Percentiles rank a stretch among this genome's conserved stretches.
Evolutionary conservation across 1,140 invertebrate genomes (phyloP).

Genomic region (Bombus turneri): DNA sequence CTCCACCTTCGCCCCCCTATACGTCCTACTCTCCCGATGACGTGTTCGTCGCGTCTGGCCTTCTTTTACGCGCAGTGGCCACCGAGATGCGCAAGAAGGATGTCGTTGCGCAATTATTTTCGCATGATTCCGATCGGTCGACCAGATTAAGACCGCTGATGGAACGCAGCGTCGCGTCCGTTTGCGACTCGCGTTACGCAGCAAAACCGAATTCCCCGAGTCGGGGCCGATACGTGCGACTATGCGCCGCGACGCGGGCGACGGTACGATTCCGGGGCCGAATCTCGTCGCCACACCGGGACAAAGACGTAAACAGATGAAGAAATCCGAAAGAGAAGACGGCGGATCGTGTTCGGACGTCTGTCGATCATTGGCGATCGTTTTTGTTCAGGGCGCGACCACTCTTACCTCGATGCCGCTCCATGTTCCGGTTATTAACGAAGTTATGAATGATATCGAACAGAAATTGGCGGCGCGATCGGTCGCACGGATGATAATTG

Average conservation of each 20-base stretch:
- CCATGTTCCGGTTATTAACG: slow-evolving; percentile 47
- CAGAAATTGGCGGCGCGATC: not conserved
- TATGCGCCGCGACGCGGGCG: slow-evolving; percentile 48
- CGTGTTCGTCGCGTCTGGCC: not conserved
- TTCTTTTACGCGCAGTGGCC: slow-evolving; percentile 23
- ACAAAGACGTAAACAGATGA: slow-evolving; percentile 49
- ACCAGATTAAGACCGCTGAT: slow-evolving; percentile 69
- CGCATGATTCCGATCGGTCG: slow-evolving; percentile 74
- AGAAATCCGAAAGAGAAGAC: slow-evolving; percentile 17
- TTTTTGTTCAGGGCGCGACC: slow-evolving; percentile 22
- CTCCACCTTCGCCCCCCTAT: not conserved
- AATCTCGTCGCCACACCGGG: not conserved
- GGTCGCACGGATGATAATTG: slow-evolving; percentile 22
- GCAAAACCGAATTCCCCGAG: slow-evolving; percentile 64
- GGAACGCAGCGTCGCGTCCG: slow-evolving; percentile 56
- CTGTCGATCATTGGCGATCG: slow-evolving; percentile 41
- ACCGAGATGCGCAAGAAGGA: slow-evolving; percentile 51
- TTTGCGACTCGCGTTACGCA: slow-evolving; percentile 46
- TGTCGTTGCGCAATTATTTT: slow-evolving; percentile 76
- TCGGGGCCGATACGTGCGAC: slow-evolving; percentile 52
- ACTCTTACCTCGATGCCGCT: not conserved
- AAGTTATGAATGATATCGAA: slow-evolving; percentile 48
- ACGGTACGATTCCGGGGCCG: not conserved
- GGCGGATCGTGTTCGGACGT: slow-evolving; percentile 7
- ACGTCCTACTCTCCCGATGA: not conserved